A percentile compares a stretch with the other conserved stretches of the same genome.
Evolutionary conservation across 2,113 vertebrate genomes (phyloP).

Genomic region (Nycticebus coucang): DNA sequence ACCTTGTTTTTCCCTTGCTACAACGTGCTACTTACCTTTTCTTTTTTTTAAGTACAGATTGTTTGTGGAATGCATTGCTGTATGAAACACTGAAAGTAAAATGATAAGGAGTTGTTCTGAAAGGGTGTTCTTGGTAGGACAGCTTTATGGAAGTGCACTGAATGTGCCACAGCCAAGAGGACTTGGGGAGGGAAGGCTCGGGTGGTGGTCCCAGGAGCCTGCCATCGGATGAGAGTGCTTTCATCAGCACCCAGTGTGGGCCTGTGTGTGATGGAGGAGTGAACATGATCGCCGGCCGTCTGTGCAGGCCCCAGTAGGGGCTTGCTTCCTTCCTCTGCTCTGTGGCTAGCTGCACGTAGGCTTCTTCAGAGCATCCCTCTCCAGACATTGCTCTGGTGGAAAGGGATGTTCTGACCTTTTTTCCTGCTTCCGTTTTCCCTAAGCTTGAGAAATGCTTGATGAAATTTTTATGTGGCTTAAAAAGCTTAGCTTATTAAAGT

Average conservation of each 20-base stretch:
- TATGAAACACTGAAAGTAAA: not conserved
- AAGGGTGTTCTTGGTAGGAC: not conserved
- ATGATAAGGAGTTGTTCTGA: not conserved
- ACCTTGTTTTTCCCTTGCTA: not conserved
- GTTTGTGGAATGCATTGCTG: not conserved
- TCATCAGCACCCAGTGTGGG: constrained; percentile 58
- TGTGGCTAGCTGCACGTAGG: constrained; percentile 55
- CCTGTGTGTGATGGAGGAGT: constrained; percentile 57
- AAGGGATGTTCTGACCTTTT: constrained; percentile 81
- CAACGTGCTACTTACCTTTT: not conserved
- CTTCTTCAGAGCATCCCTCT: constrained; percentile 68
- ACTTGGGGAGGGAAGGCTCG: not conserved
- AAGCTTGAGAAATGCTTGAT: constrained; percentile 86
- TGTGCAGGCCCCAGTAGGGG: constrained; percentile 11
- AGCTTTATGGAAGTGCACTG: not conserved
- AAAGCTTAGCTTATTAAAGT: constrained; percentile 89
- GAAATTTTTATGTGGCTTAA: constrained; percentile 89
- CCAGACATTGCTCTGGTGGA: constrained; percentile 69
- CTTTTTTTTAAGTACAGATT: not conserved
- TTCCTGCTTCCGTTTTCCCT: constrained; percentile 85
- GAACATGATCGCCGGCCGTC: constrained; percentile 63
- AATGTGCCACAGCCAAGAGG: not conserved
- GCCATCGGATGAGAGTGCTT: not conserved
- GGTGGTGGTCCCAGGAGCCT: not conserved
- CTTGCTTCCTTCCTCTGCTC: constrained; percentile 44